A percentile compares a stretch with the other conserved stretches of the same genome.
phyloP scores from a whole-genome alignment of 1,140 invertebrate genomes.

The Philaenus spumarius region DNA sequence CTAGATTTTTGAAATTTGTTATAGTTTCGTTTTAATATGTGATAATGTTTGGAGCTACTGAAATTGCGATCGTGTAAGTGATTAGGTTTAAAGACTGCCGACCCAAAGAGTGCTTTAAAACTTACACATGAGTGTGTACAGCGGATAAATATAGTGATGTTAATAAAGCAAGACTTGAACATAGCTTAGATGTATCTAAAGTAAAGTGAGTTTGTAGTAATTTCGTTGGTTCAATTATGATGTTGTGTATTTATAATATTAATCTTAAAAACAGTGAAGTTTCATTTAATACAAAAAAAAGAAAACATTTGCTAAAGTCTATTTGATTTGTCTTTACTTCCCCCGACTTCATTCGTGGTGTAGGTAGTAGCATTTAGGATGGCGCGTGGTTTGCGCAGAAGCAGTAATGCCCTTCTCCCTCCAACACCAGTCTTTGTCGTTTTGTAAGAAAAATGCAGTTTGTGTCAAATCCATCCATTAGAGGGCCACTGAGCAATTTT shows the following conservation, averaged over 20 bases:
- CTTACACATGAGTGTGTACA: neutral
- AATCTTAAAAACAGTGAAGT: constrained; percentile 10
- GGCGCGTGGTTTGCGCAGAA: too few relatives aligned
- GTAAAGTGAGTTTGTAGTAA: constrained; percentile 10
- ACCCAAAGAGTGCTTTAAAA: neutral
- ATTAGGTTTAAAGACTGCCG: neutral
- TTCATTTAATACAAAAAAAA: constrained; percentile 17
- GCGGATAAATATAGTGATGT: neutral
- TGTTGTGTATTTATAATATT: constrained; percentile 15
- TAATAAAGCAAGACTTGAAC: too few relatives aligned
- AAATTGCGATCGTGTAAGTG: neutral
- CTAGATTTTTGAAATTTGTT: neutral
- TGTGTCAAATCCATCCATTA: too few relatives aligned
- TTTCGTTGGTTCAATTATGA: constrained; percentile 10
- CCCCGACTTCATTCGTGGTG: too few relatives aligned
- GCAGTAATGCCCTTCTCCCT: too few relatives aligned
- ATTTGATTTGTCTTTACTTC: constrained; percentile 2
- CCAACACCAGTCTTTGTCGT: too few relatives aligned
- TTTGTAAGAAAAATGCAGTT: too few relatives aligned
- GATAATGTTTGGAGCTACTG: neutral
- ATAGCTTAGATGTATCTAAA: too few relatives aligned
- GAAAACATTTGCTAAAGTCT: constrained; percentile 12
- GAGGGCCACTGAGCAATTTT: too few relatives aligned
- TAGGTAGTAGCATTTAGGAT: too few relatives aligned
- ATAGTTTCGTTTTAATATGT: neutral